These are phyloP conservation scores for Pygocentrus nattereri DNA, from an alignment of 2,797 vertebrate genomes.

Conservation along the genomic window DNA sequence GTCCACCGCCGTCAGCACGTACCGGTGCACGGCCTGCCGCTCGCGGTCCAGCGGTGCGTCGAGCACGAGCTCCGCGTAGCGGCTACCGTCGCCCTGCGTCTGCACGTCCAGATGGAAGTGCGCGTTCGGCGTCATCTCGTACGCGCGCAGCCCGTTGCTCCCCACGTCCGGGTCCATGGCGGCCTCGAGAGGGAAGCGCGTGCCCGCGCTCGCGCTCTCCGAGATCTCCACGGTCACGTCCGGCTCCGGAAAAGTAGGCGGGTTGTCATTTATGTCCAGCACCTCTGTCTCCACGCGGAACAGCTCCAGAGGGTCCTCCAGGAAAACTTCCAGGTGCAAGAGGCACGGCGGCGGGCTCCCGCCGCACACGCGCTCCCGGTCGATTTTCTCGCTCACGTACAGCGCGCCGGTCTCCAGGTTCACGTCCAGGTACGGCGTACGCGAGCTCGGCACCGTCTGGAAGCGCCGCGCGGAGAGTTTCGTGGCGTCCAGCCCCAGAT, in stretches of 20 bases:
- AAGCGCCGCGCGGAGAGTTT: conserved; percentile 94
- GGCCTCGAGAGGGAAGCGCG: conserved; percentile 95
- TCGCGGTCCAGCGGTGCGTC: conserved; percentile 94
- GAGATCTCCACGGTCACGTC: conserved; percentile 97
- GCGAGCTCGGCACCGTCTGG: conserved; percentile 92
- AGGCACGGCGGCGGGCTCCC: conserved; percentile 84
- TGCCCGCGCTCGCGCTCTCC: conserved; percentile 94
- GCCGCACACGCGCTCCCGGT: conserved; percentile 94
- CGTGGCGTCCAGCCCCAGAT: conserved; percentile 96
- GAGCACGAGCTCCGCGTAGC: conserved; percentile 94
- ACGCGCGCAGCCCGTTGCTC: conserved; percentile 93
- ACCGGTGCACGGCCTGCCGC: conserved; percentile 95
- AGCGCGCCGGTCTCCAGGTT: conserved; percentile 95
- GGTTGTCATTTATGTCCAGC: conserved; percentile 97
- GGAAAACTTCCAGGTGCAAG: conserved; percentile 94
- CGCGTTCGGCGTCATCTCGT: conserved; percentile 94
- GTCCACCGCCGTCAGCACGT: conserved; percentile 96
- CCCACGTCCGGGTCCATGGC: conserved; percentile 97
- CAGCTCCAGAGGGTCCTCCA: conserved; percentile 95
- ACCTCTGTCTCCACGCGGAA: conserved; percentile 97
- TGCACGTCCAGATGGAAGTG: conserved; percentile 96
- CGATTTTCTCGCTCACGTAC: conserved; percentile 92
- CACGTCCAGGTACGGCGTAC: conserved; percentile 93
- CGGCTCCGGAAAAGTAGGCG: conserved; percentile 92
- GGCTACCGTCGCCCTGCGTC: conserved; percentile 94